Base-by-base conservation (phyloP, 2,113 vertebrate species). In the Reinhardtius hippoglossoides region DNA sequence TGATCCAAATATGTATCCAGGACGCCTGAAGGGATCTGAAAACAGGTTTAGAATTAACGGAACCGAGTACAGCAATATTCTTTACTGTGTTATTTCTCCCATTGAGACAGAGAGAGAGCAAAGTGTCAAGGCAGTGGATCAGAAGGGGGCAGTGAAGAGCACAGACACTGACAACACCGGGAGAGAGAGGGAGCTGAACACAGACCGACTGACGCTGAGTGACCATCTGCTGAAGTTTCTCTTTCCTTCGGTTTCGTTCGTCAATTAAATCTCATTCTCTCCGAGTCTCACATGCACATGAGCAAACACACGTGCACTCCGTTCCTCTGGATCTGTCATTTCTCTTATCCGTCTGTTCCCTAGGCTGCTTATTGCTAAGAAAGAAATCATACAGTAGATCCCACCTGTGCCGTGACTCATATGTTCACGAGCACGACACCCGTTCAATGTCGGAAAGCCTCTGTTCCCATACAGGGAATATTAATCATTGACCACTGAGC, bases 141-240 rank as follows among this genome's bases (percentile, higher is more conserved):
- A 81, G 55, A 60, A 35, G 82, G 42, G 70, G 78, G 77, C 42
- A 4, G 5, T 18, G 26, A 27, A 8, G 57, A 58, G 57, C 24
- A 31, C 9, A 15, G 16, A 67, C 21, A 1, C n/a, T 16, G 70
- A 63, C 58, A 16, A 15, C 10, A 44, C 42, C 31, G 6, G 31
- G 52, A 35, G 46, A 44, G 54, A 37, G 24, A 12, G 42, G 35
- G 57, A 57, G 56, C 56, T 9, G 5, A 58, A 2, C 0, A n/a
- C 71, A 48, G 59, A 3, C 54, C 21, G 67, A 40, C 67, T 54
- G 76, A 71, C 74, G 82, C 77, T 73, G 87, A 54, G 75, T 35
- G 54, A 75, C 81, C 78, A 81, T 88, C 87, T 86, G 87, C 76
- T 81, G 15, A 20, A 61, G 70, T 59, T 74, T 67, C 24, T 59